phyloP scores from a whole-genome alignment of 2,888 invertebrate species.

The Arctia plantaginis region DNA sequence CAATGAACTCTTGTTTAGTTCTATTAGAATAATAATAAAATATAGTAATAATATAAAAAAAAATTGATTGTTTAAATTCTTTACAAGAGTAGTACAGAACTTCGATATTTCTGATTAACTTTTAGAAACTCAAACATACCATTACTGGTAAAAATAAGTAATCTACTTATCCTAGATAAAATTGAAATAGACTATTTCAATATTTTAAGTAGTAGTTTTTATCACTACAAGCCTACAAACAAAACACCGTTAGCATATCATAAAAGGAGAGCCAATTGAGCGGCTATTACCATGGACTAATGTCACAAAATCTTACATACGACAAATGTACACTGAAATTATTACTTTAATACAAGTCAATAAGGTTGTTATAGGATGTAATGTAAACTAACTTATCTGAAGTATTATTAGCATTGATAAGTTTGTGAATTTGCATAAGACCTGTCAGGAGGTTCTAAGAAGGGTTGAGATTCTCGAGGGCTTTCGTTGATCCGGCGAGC shows the following conservation, averaged over 20 bases:
- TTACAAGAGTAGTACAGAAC: too few species aligned
- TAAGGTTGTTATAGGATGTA: conserved; percentile 40
- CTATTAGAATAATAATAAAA: too few species aligned
- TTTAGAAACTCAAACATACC: too few species aligned
- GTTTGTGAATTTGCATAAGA: conserved; percentile 85
- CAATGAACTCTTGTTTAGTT: too few species aligned
- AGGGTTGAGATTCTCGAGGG: conserved; percentile 84
- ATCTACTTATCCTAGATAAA: too few species aligned
- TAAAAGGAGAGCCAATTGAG: conserved; percentile 79
- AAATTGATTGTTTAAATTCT: too few species aligned
- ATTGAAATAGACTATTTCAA: conserved; percentile 1
- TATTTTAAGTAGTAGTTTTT: conserved; percentile 41
- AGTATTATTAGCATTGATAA: conserved; percentile 58
- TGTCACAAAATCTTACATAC: conserved; percentile 48
- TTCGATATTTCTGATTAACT: too few species aligned
- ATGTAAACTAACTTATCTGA: conserved; percentile 19
- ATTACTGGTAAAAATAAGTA: too few species aligned
- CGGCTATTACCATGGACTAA: conserved; percentile 67
- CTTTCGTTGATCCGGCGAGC: conserved; percentile 80
- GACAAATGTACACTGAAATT: conserved; percentile 29
- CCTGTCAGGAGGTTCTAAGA: conserved; percentile 79
- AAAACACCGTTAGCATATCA: conserved; percentile 75
- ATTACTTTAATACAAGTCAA: not conserved
- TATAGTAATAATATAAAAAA: too few species aligned
- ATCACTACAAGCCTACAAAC: conserved; percentile 58